These are phyloP conservation scores for Melanotaenia trifasciata DNA, from an alignment of 2,797 vertebrate species.

Conservation along the genomic window DNA sequence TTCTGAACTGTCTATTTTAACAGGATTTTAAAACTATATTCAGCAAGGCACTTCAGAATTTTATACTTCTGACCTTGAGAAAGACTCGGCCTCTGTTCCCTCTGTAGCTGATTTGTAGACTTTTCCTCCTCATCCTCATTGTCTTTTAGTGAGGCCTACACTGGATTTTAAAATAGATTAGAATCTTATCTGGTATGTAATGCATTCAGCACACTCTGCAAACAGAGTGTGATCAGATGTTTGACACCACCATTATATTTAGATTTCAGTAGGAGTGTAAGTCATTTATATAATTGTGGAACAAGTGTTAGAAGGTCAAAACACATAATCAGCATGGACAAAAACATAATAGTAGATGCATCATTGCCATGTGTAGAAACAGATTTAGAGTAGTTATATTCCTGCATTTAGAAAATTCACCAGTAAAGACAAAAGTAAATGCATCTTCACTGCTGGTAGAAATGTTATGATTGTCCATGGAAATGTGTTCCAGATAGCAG, in stretches of 20 bases:
- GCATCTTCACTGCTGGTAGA: constrained; percentile 1
- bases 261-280: no score
- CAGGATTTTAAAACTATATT: background rate
- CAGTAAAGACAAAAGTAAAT: constrained; percentile 11
- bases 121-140: background rate
- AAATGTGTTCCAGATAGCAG: background rate
- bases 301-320: background rate
- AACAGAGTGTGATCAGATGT: no score
- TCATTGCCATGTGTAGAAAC: constrained; percentile 1
- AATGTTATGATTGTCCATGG: background rate
- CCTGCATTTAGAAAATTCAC: constrained; percentile 1
- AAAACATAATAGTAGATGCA: background rate
- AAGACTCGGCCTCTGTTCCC: background rate
- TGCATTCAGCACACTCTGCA: background rate
- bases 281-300: no score
- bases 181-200: background rate
- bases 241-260: no score
- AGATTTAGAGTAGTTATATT: background rate
- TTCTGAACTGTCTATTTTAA: constrained; percentile 1
- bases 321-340: background rate
- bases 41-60: background rate
- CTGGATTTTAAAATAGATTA: constrained; percentile 8
- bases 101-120: constrained; percentile 1
- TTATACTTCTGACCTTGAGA: constrained; percentile 50
- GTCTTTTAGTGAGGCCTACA: background rate